phyloP scores from a whole-genome alignment of 2,888 invertebrate species.

The Cephus pulcher region DNA sequence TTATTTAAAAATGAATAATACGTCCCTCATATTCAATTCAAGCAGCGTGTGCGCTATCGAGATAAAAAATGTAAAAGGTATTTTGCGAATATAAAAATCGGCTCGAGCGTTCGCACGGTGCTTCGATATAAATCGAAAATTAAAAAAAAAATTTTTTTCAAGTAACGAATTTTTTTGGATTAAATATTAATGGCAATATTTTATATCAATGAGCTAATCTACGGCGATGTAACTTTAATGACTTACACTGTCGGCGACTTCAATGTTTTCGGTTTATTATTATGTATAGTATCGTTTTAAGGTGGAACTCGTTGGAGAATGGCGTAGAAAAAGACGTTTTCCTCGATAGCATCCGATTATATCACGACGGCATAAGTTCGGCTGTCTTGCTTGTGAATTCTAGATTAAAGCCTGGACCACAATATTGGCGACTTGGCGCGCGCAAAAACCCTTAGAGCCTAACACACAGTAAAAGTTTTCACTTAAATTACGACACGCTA shows the following conservation, averaged over 20 bases:
- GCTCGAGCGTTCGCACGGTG: neutral
- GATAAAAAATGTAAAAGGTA: neutral
- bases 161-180: neutral
- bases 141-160: neutral
- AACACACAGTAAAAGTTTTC: neutral
- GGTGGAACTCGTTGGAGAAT: neutral
- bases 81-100: neutral
- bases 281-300: neutral
- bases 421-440: conserved; percentile 44
- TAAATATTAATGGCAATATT: neutral
- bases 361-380: neutral
- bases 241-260: neutral
- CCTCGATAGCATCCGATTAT: neutral
- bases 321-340: neutral
- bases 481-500: neutral
- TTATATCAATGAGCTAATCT: neutral
- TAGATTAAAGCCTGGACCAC: conserved; percentile 58
- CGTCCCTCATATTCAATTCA: neutral
- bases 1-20: neutral
- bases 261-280: neutral
- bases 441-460: conserved; percentile 21
- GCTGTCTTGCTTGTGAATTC: conserved; percentile 10
- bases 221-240: neutral
- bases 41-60: neutral
- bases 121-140: neutral